Evolutionary conservation across 2,797 vertebrate species (phyloP), one percentile per base, ranked within the genome.

Genomic region (Pipistrellus pygmaeus): DNA sequence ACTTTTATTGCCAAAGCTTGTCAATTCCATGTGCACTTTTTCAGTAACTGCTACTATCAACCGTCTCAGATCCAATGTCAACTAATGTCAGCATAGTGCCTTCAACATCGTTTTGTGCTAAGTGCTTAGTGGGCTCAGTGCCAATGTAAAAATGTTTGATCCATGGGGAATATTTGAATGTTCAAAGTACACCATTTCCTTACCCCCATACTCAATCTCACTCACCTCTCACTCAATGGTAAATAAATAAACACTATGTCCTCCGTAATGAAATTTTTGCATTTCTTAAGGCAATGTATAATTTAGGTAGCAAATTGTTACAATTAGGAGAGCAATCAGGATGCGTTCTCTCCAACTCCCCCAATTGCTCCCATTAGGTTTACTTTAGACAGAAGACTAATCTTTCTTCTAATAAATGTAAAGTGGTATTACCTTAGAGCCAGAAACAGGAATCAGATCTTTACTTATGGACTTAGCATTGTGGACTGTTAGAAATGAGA

Each of bases 171-270:
- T 30, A 75, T 85, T 1, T 77, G 35, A 25, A 77, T 35, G 14
- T 64, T 90, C 41, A 64, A 68, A 93, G 46, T 23, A 48, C 2
- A 15, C 17, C 62, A 62, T 13, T 41, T 30, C 38, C 66, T 75
- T 27, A 35, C 23, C 13, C 30, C 23, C 44, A 55, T 88, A 30
- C 38, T 91, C 17, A n/a, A 71, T n/a, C 80, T 92, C 51, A 71
- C 18, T 95, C 75, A 57, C n/a, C 44, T 38, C 13, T 73, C 55
- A 35, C 35, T 82, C 62, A 21, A 9, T 27, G 11, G 76, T n/a
- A 94, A 92, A 95, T 82, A 90, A 90, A 75, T 25, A 93, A 86
- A 87, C 69, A 64, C 25, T 60, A 23, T 30, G 64, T n/a, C 60
- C 30, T 18, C 53, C 4, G 13, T 44, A 92, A 76, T 85, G 38